These are phyloP conservation scores for Yponomeuta evonymella DNA, from an alignment of 2,888 invertebrate genomes.

Conservation along the genomic window DNA sequence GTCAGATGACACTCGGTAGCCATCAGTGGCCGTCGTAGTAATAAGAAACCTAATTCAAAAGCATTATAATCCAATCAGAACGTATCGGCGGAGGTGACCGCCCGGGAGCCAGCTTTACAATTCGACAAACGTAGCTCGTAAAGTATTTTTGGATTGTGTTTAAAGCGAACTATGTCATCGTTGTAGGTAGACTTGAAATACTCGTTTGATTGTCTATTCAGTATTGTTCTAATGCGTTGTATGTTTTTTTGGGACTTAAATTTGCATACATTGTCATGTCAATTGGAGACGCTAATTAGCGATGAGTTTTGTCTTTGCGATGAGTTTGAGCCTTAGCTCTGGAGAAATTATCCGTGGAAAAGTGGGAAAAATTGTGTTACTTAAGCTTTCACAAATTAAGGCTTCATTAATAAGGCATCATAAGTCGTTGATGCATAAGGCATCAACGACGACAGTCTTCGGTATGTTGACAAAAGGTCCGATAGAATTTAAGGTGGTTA, in stretches of 20 bases:
- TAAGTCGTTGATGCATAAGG: too few species aligned
- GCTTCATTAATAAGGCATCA: background rate
- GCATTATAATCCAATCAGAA: slow-evolving; percentile 74
- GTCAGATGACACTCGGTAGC: slow-evolving; percentile 64
- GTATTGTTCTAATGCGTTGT: slow-evolving; percentile 1
- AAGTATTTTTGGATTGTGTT: slow-evolving; percentile 54
- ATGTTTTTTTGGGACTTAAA: background rate
- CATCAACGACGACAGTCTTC: background rate
- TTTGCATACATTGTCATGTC: slow-evolving; percentile 6
- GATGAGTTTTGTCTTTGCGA: background rate
- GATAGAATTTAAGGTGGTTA: too few species aligned
- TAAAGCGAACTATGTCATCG: background rate
- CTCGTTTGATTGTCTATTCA: slow-evolving; percentile 9
- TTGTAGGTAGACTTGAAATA: slow-evolving; percentile 5
- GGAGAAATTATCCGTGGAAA: background rate
- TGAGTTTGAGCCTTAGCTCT: background rate
- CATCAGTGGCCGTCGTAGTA: slow-evolving; percentile 49
- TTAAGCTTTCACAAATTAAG: background rate
- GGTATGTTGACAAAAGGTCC: too few species aligned
- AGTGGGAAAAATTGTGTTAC: background rate
- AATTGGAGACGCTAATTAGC: background rate
- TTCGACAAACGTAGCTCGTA: slow-evolving; percentile 59
- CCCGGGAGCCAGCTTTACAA: slow-evolving; percentile 61
- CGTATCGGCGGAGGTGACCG: slow-evolving; percentile 63
- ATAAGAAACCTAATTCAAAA: slow-evolving; percentile 73